phyloP scores from a whole-genome alignment of 2,797 vertebrate genomes.

The Anisognathus igniventris region DNA sequence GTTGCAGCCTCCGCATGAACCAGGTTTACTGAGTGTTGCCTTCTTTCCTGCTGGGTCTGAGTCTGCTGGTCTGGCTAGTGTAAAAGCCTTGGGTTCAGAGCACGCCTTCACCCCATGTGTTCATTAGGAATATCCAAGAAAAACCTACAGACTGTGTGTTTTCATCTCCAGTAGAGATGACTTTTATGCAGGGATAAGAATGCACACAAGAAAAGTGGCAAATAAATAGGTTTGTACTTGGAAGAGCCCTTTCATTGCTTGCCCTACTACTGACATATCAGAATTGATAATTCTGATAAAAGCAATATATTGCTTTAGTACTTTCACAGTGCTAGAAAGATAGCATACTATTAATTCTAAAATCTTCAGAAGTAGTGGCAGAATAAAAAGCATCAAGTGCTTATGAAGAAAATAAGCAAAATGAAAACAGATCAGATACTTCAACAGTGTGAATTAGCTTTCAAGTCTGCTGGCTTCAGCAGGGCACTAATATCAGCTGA shows the following conservation, averaged over 20 bases:
- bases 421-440: neutral
- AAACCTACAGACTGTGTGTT: neutral
- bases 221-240: neutral
- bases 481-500: neutral
- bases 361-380: neutral
- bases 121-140: neutral
- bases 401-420: neutral
- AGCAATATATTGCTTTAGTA: neutral
- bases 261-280: neutral
- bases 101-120: neutral
- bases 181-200: neutral
- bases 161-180: neutral
- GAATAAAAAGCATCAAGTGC: neutral
- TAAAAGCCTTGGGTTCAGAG: neutral
- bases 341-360: neutral
- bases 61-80: conserved; percentile 23
- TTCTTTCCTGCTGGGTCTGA: conserved; percentile 52
- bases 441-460: neutral
- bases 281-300: neutral
- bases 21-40: conserved; percentile 60
- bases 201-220: neutral
- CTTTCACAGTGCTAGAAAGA: neutral
- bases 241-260: neutral
- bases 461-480: neutral
- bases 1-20: conserved; percentile 53